Evolutionary conservation across 2,113 vertebrate species (phyloP).

Genomic region (Ursus arctos): DNA sequence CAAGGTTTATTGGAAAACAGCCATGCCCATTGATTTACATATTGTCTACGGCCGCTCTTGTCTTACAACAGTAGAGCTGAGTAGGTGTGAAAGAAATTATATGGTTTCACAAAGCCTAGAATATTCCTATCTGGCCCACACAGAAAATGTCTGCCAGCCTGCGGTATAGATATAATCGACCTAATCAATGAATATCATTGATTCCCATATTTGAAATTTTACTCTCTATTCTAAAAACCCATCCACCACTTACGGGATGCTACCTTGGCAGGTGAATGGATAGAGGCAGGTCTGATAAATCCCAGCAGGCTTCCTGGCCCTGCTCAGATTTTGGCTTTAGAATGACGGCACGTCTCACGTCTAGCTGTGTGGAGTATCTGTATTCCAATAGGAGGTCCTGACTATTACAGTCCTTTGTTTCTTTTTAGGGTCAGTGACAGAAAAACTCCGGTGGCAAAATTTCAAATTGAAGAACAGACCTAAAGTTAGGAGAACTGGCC

Average conservation of each 20-base stretch:
- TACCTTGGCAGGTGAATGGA: background rate
- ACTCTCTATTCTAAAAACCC: background rate
- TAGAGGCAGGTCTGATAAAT: background rate
- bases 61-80: background rate
- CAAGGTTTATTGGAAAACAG: background rate
- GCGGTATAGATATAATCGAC: background rate
- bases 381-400: background rate
- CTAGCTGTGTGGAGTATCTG: background rate
- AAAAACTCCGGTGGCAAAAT: background rate
- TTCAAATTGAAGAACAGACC: background rate
- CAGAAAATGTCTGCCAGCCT: background rate
- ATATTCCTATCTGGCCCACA: background rate
- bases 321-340: background rate
- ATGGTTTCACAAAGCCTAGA: background rate
- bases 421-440: background rate
- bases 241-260: background rate
- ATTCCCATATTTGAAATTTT: background rate
- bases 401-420: background rate
- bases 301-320: background rate
- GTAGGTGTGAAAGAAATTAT: background rate
- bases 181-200: background rate
- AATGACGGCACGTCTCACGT: background rate
- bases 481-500: background rate
- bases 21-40: background rate
- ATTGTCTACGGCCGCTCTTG: background rate